Base-by-base conservation (phyloP, 2,888 invertebrate species). In the Podotricha telesiphe region DNA sequence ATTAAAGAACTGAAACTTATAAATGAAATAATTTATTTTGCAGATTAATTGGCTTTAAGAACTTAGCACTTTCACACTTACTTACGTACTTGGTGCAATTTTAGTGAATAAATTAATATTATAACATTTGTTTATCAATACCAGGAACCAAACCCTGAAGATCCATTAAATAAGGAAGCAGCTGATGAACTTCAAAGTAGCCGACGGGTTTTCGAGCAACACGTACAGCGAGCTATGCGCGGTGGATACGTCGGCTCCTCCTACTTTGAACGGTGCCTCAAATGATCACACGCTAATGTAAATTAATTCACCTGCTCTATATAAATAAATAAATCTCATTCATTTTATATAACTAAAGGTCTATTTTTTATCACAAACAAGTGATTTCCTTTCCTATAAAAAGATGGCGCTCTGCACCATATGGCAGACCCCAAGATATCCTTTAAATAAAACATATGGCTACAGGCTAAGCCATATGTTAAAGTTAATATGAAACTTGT, bases 101-200 rank as follows among this genome's bases (percentile, higher is more conserved):
- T 37, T 37, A 1, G 8, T 8, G 8, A 8, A 37, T 37, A 48
- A 34, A 37, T 40, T 40, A 64, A 42, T 7, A 55, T 11, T 55
- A 37, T 55, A 34, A 55, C 17, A 17, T 1, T 11, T 8, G 3
- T 55, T 55, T 34, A 10, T 55, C 17, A 59, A 67, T 74, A 86
- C 15, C 81, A 98, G 98, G 99, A 99, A 93, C 99, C 99, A 59
- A 99, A 99, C 92, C 98, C 99, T 2, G 99, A 99, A 91, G 99
- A 99, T 94, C 99, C 99, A 11, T 89, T 99, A 77, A 99, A 99
- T 89, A 99, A 99, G 93, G 99, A 99, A 91, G 99, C 99, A 15
- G 99, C 99, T 3, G 99, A 99, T 87, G 98, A 99, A 70, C 94
- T 99, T 75, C 98, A 98, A 85, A 98, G 96, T 86, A 99, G 99